These are phyloP conservation scores for Hesperia comma DNA, from an alignment of 2,888 invertebrate species.

Conservation along the genomic window DNA sequence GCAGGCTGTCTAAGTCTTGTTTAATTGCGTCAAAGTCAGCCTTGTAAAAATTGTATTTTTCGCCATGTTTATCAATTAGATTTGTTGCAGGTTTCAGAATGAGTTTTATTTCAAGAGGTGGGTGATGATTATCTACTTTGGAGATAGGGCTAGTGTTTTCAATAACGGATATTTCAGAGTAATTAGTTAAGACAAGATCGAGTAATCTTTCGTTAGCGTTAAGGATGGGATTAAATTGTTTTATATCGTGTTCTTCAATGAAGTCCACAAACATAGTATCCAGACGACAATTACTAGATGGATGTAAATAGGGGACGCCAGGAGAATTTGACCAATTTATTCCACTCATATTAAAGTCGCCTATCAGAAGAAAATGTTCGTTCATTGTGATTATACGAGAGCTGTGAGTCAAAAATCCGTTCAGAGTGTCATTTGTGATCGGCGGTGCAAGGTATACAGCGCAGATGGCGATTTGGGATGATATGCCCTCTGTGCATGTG, in stretches of 20 bases:
- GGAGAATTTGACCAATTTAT: slow-evolving; percentile 10
- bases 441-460: slow-evolving; percentile 14
- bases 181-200: slow-evolving; percentile 3
- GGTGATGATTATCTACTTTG: neutral
- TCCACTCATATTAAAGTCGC: slow-evolving; percentile 20
- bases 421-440: slow-evolving; percentile 1
- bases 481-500: neutral
- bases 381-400: slow-evolving; percentile 3
- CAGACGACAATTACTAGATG: neutral
- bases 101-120: slow-evolving; percentile 1
- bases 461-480: slow-evolving; percentile 6
- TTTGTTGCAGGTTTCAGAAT: neutral
- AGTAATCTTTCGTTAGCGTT: slow-evolving; percentile 3
- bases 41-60: slow-evolving; percentile 4
- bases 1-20: slow-evolving; percentile 1
- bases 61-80: neutral
- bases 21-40: slow-evolving; percentile 9
- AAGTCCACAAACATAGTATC: slow-evolving; percentile 11
- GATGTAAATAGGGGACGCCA: neutral
- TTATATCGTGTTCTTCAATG: slow-evolving; percentile 9
- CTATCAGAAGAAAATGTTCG: neutral
- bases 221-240: slow-evolving; percentile 12
- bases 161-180: neutral
- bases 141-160: neutral
- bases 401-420: slow-evolving; percentile 12